Percentiles rank a stretch among this genome's conserved stretches.
phyloP scores from a whole-genome alignment of 1,140 invertebrate species.

The Neotoxoptera formosana region DNA sequence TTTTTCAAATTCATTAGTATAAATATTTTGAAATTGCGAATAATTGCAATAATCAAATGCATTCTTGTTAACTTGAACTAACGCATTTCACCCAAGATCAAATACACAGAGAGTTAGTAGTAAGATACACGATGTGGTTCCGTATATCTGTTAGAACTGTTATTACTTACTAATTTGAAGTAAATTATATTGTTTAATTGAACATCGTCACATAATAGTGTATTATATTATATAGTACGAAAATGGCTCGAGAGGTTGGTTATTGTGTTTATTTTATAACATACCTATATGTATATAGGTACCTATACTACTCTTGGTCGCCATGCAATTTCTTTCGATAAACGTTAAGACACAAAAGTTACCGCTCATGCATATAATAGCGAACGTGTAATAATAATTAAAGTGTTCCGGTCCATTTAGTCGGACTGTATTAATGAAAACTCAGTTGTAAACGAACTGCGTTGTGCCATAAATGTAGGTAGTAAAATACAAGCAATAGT shows the following conservation, averaged over 20 bases:
- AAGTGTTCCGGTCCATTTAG: slow-evolving; percentile 10
- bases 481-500: slow-evolving; percentile 27
- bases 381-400: not conserved
- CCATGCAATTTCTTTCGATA: not conserved
- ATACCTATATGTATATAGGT: too few relatives aligned
- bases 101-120: not conserved
- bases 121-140: not conserved
- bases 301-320: not conserved
- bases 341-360: not conserved
- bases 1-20: not conserved
- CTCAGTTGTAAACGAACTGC: not conserved
- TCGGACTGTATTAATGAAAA: not conserved
- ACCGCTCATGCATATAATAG: not conserved
- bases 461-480: not conserved
- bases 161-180: not conserved
- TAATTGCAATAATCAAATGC: not conserved
- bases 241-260: not conserved
- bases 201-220: not conserved
- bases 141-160: not conserved
- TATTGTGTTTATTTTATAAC: not conserved
- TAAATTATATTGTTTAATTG: not conserved
- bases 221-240: too few relatives aligned
- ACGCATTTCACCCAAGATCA: not conserved
- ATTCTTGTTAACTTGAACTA: not conserved
- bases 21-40: not conserved